phyloP scores from a whole-genome alignment of 2,113 vertebrate genomes.

The Hydrochoerus hydrochaeris region DNA sequence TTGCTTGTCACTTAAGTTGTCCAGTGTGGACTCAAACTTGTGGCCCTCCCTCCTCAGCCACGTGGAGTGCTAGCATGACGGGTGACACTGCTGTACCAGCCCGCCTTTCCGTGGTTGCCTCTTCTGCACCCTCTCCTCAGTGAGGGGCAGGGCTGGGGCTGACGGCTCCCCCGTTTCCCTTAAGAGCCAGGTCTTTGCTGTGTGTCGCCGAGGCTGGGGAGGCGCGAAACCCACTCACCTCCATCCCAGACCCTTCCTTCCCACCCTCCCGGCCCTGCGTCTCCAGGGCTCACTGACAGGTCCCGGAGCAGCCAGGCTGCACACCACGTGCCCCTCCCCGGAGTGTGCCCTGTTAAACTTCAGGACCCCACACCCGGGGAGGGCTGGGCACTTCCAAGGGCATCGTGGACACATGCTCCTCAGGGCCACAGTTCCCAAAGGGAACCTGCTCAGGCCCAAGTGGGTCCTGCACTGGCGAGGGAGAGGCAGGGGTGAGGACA shows the following conservation, averaged over 20 bases:
- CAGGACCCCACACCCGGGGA: background rate
- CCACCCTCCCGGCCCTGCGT: fast-evolving
- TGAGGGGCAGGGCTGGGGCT: background rate
- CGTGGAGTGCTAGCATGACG: background rate
- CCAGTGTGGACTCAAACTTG: background rate
- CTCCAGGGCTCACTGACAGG: fast-evolving
- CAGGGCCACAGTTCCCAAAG: background rate
- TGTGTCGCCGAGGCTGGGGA: background rate
- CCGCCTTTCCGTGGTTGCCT: background rate
- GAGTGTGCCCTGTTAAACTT: background rate
- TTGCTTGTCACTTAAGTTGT: background rate
- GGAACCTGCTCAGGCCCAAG: background rate
- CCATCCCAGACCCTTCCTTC: too few species aligned
- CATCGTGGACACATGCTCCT: too few species aligned
- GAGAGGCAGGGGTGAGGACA: background rate
- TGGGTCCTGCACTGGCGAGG: background rate
- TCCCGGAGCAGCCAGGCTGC: background rate
- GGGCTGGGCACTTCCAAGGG: background rate
- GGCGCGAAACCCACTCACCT: background rate
- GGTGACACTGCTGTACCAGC: background rate
- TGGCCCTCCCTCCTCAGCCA: background rate
- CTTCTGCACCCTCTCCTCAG: background rate
- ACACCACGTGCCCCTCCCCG: background rate
- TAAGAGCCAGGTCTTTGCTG: background rate
- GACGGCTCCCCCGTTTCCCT: background rate